Conservation (phyloP, 2,888 invertebrate genomes). For the Polyommatus icarus region DNA sequence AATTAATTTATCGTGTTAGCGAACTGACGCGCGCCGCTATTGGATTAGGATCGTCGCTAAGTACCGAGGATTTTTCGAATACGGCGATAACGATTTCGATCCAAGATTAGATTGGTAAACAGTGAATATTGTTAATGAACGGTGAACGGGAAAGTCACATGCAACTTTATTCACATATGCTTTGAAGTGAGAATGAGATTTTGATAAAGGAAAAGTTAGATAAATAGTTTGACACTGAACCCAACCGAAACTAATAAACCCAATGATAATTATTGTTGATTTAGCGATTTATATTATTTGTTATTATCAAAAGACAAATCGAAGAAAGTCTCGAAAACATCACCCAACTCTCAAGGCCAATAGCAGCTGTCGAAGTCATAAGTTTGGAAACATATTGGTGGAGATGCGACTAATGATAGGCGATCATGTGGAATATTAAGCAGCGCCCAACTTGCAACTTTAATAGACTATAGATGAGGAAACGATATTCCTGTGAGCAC, state of each 20-base stretch:
- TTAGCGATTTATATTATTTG: no score
- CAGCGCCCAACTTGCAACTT: neutral
- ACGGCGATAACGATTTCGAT: neutral
- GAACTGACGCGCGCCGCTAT: slow-evolving; percentile 17
- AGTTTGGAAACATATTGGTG: slow-evolving; percentile 8
- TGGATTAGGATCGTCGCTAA: slow-evolving; percentile 3
- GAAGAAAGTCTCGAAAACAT: neutral
- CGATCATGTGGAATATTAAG: slow-evolving; percentile 15
- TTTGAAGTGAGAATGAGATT: no score
- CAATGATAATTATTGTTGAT: no score
- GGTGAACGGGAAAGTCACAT: neutral
- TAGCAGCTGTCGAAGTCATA: neutral
- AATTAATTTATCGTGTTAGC: slow-evolving; percentile 17
- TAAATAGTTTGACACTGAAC: no score
- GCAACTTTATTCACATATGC: neutral
- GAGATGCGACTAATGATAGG: neutral
- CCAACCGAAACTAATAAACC: no score
- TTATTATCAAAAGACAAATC: neutral
- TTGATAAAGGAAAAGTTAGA: no score
- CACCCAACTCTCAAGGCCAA: neutral
- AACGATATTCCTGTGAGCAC: neutral
- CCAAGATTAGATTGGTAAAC: neutral
- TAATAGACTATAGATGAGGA: slow-evolving; percentile 15
- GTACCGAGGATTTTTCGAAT: slow-evolving; percentile 11
- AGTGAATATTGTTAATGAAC: neutral